Percentiles rank a stretch among this genome's conserved stretches.
Evolutionary conservation across 2,797 vertebrate genomes (phyloP).

Genomic region (Lutjanus argentimaculatus): DNA sequence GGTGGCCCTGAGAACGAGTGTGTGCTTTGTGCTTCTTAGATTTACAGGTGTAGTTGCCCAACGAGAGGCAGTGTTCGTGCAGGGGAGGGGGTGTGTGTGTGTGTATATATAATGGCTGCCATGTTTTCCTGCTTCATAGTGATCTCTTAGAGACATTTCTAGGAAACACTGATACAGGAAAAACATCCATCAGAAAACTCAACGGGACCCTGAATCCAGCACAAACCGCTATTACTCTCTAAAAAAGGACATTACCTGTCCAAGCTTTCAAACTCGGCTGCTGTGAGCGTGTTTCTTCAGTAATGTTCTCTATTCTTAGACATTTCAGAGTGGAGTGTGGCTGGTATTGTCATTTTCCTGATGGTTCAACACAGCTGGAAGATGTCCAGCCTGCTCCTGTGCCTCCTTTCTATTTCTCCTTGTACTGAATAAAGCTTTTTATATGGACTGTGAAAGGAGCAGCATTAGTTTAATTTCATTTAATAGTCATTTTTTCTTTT

Average conservation of each 20-base stretch:
- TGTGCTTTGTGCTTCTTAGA: slow-evolving; percentile 80
- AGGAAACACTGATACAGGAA: slow-evolving; percentile 1
- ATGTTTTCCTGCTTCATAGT: slow-evolving; percentile 7
- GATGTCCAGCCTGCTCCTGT: slow-evolving; percentile 3
- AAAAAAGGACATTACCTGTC: slow-evolving; percentile 14
- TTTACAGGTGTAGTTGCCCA: slow-evolving; percentile 36
- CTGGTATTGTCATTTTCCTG: slow-evolving; percentile 15
- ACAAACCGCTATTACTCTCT: slow-evolving; percentile 38
- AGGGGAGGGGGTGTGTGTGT: not conserved
- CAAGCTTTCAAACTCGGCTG: not conserved
- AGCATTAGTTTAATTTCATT: slow-evolving; percentile 5
- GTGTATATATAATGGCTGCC: slow-evolving; percentile 20
- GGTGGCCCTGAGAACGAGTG: slow-evolving; percentile 81
- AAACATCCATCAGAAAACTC: slow-evolving; percentile 36
- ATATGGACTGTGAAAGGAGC: not conserved
- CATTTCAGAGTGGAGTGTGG: slow-evolving; percentile 3
- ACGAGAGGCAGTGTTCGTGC: slow-evolving; percentile 15
- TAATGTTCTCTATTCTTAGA: slow-evolving; percentile 27
- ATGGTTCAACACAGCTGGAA: slow-evolving; percentile 14
- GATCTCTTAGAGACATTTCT: not conserved
- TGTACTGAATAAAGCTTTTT: slow-evolving; percentile 5
- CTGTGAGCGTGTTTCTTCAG: not conserved
- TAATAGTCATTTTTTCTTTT: not conserved
- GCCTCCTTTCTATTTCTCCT: not conserved
- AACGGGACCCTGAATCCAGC: not conserved